Base-by-base conservation (phyloP, 1,140 invertebrate species). In the Drosophila lini region DNA sequence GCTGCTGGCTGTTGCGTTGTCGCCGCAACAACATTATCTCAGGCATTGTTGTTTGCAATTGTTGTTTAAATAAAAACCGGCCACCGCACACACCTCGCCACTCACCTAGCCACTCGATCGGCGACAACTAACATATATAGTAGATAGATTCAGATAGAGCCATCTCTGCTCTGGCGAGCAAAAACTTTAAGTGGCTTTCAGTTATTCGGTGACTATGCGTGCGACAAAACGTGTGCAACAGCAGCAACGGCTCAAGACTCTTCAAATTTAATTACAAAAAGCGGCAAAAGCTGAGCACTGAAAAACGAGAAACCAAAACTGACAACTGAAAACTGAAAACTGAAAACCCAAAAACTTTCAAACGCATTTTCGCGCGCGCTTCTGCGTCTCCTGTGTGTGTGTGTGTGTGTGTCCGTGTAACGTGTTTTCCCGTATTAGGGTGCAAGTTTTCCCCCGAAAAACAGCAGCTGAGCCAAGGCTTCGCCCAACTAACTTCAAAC, bases 21-120 rank as follows among this genome's bases (percentile, higher is more conserved):
- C 58, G 81, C 63, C 41, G 56, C 76, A 68, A 60, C 42, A 60
- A 57, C 63, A 63, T 73, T 82, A 86, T 86, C 83, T 78, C 60
- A 74, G 71, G 60, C 73, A 68, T 77, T 77, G 74, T 77, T 76
- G 73, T 74, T 75, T 19, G 57, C 74, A 84, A 74, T 85, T 86
- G 82, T 86, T 86, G 83, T 86, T 88, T 42, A 71, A 88, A 80
- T 83, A 83, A 88, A 88, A 88, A 88, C 83, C 83, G 80, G 83
- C 83, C 84, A 71, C 69, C 79, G 69, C 64, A 41, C 63, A 58
- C 63, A 38, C 52, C 44, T 22, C 52, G 25, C 19, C 53, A 53
- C 52, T 59, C 38, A 22, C 36, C 52, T 28, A 11, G 45, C 34
- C 32, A n/a, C 16, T 16, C n/a, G 48, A 68, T 50, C 56, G 36